Evolutionary conservation across 2,888 invertebrate genomes (phyloP), one percentile per base, ranked within the genome.

Genomic region (Sarcophaga rosellei): DNA sequence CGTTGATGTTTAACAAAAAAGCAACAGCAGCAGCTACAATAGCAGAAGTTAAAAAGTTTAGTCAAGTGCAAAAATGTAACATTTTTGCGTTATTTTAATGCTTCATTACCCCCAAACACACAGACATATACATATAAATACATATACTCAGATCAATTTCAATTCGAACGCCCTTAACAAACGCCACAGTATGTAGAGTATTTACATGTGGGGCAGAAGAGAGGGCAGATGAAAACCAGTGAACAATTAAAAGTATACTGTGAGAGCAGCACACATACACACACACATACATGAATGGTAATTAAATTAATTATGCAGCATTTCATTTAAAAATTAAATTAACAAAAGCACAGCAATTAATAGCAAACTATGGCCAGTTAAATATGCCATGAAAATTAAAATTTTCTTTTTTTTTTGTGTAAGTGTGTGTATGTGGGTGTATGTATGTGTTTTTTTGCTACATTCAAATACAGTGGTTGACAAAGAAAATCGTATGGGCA

Each of bases 31-130:
- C 53, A 47, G 4, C n/a, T n/a, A 4, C 8, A 53, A 17, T 17
- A 53, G 53, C 53, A 15, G 47, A 69, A 61, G 70, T 69, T 53
- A 68, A 74, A 35, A 86, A 76, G 75, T 75, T 79, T 62, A 73
- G 63, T 74, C 76, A 77, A 76, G 86, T 69, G 59, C 47, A 53
- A 76, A 74, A 78, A 69, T 77, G 68, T 45, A 70, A 74, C 78
- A 45, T 72, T 82, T 86, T 82, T 86, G 68, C 75, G 62, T 82
- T 79, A 66, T 80, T 82, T 79, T 76, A 80, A 76, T 68, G 75
- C 82, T 82, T 86, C 85, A 82, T 86, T 86, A 76, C 72, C 20
- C 76, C 12, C 35, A 75, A 57, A 72, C 17, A 53, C 53, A 53
- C 53, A 53, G 1, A 21, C 25, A 69, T 5, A 25, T 59, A 62